These are phyloP conservation scores for Prosapia bicincta DNA, from an alignment of 2,888 invertebrate species.

Conservation along the genomic window DNA sequence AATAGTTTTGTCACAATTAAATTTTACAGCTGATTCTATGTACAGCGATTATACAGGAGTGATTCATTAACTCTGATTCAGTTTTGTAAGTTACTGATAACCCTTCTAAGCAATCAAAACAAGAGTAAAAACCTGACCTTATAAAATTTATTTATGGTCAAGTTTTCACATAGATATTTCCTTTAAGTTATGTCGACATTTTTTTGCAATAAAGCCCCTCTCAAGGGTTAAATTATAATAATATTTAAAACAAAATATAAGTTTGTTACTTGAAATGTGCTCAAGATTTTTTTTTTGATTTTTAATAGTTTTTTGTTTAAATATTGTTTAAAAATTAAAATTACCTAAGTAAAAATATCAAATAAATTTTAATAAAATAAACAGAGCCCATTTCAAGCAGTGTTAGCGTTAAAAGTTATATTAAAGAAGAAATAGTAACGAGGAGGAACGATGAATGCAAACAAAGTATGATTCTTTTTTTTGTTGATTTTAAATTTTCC, in stretches of 20 bases:
- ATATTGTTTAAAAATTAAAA: background rate
- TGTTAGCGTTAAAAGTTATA: background rate
- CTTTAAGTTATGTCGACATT: background rate
- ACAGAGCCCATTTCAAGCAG: background rate
- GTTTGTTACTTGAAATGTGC: background rate
- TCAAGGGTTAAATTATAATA: background rate
- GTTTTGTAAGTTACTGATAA: too few relatives aligned
- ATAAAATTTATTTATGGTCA: background rate
- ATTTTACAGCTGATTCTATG: too few relatives aligned
- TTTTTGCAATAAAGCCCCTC: background rate
- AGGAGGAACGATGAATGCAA: background rate
- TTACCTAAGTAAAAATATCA: background rate
- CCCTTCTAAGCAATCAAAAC: background rate
- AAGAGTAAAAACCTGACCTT: background rate
- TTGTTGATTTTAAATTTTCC: too few relatives aligned
- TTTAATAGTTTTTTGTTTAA: too few relatives aligned
- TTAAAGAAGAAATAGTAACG: background rate
- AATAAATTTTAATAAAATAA: background rate
- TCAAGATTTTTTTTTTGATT: background rate
- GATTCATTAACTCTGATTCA: too few relatives aligned
- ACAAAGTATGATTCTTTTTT: background rate
- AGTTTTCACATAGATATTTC: background rate
- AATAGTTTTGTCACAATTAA: too few relatives aligned
- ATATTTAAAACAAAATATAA: background rate
- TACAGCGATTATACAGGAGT: too few relatives aligned